Conservation (phyloP, 2,888 invertebrate species). For the Amiota minor region DNA sequence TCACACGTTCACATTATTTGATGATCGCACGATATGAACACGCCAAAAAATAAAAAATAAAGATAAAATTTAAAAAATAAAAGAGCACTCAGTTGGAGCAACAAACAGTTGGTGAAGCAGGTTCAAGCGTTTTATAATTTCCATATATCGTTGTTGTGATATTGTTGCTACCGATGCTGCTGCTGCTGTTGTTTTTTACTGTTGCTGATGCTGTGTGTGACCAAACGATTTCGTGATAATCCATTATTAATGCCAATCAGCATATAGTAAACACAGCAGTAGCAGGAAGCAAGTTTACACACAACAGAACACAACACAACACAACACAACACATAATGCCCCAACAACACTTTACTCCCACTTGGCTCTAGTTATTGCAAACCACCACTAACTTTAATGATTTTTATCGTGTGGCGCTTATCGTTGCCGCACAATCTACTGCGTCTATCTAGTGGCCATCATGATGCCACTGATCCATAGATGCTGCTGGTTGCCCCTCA, state of each 20-base stretch:
- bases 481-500: neutral
- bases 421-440: conserved; percentile 50
- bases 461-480: neutral
- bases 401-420: conserved; percentile 63
- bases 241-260: conserved; percentile 75
- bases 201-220: conserved; percentile 46
- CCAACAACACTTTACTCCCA: conserved; percentile 26
- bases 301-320: conserved; percentile 51
- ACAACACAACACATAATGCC: conserved; percentile 9
- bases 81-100: conserved; percentile 21
- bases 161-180: conserved; percentile 18
- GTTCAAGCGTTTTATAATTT: conserved; percentile 61
- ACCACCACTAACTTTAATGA: neutral
- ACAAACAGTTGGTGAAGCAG: conserved; percentile 16
- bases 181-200: conserved; percentile 37
- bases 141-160: conserved; percentile 53
- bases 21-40: conserved; percentile 70
- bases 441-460: neutral
- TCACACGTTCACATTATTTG: conserved; percentile 70
- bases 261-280: conserved; percentile 59
- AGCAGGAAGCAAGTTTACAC: conserved; percentile 50
- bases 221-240: conserved; percentile 73
- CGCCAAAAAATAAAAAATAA: conserved; percentile 41
- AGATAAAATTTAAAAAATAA: conserved; percentile 27
- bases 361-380: too few relatives aligned